Evolutionary conservation across 2,888 invertebrate species (phyloP).

Genomic region (Drosophila robusta): DNA sequence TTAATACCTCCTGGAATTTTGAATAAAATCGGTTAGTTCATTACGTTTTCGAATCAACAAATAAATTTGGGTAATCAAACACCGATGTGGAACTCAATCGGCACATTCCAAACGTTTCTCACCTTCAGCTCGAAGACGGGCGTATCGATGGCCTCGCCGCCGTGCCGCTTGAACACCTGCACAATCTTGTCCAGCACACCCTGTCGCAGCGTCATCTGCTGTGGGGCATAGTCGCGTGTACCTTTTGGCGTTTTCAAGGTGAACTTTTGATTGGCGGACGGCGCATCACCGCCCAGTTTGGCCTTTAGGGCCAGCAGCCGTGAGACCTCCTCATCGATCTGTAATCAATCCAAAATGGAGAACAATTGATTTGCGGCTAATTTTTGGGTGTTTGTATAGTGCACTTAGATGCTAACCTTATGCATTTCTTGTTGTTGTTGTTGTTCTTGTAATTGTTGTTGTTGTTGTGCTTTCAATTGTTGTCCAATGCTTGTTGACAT

Average conservation of each 20-base stretch:
- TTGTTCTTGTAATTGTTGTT: constrained; percentile 44
- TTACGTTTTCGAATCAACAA: too few species aligned
- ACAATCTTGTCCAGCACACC: constrained; percentile 94
- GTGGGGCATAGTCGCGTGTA: constrained; percentile 96
- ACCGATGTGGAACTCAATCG: too few species aligned
- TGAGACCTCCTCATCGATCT: constrained; percentile 95
- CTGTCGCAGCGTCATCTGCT: constrained; percentile 97
- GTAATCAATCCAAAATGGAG: constrained; percentile 58
- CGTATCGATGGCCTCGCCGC: constrained; percentile 99
- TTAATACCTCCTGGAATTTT: constrained; percentile 93
- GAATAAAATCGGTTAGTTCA: too few species aligned
- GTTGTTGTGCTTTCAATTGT: constrained; percentile 61
- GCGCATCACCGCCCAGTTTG: constrained; percentile 88
- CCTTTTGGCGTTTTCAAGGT: constrained; percentile 96
- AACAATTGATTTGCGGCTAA: constrained; percentile 4
- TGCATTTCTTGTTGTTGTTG: constrained; percentile 78
- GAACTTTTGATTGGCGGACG: constrained; percentile 90
- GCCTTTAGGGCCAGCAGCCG: constrained; percentile 93
- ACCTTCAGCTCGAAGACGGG: constrained; percentile 99
- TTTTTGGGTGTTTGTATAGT: constrained; percentile 22
- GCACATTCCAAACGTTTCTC: constrained; percentile 35
- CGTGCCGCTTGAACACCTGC: constrained; percentile 96
- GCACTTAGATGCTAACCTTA: constrained; percentile 83
- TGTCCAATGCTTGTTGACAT: constrained; percentile 70
- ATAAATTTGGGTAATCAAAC: too few species aligned